A percentile compares a stretch with the other conserved stretches of the same genome.
These are phyloP conservation scores for Acholoe squamosa DNA, from an alignment of 2,888 invertebrate species.

Conservation along the genomic window DNA sequence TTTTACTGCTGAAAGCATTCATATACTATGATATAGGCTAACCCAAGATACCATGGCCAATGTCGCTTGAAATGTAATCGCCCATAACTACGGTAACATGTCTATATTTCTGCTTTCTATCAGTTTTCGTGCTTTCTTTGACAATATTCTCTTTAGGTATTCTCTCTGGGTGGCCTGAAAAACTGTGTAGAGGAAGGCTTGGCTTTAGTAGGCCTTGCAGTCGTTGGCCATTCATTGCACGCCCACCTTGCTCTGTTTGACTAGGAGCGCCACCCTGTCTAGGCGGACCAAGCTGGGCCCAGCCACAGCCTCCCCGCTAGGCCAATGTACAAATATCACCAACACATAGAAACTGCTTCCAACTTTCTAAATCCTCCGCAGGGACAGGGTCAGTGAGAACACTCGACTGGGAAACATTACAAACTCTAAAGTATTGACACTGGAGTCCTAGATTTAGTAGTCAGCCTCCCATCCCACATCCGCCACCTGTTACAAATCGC, in stretches of 20 bases:
- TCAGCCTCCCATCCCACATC: background rate
- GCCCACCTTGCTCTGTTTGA: conserved; percentile 68
- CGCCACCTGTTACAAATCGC: conserved; percentile 29
- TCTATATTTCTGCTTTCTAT: too few relatives aligned
- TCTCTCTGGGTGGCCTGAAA: background rate
- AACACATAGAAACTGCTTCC: conserved; percentile 53
- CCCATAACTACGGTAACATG: too few relatives aligned
- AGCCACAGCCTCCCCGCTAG: conserved; percentile 50
- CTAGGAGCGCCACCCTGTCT: conserved; percentile 71
- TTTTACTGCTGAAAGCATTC: too few relatives aligned
- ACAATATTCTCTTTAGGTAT: background rate
- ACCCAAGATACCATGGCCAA: too few relatives aligned
- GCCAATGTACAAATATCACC: conserved; percentile 52
- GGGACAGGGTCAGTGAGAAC: conserved; percentile 57
- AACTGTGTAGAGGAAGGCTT: background rate
- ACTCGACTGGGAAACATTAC: conserved; percentile 40
- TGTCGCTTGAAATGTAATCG: too few relatives aligned
- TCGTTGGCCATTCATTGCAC: conserved; percentile 54
- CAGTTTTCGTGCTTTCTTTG: too few relatives aligned
- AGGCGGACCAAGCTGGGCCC: conserved; percentile 11
- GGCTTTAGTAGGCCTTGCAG: background rate
- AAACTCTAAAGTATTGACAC: conserved; percentile 38
- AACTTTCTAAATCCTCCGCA: conserved; percentile 51
- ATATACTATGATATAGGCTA: too few relatives aligned
- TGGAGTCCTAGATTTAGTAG: background rate